These are phyloP conservation scores for Notodonta dromedarius DNA, from an alignment of 2,888 invertebrate genomes.

Conservation along the genomic window DNA sequence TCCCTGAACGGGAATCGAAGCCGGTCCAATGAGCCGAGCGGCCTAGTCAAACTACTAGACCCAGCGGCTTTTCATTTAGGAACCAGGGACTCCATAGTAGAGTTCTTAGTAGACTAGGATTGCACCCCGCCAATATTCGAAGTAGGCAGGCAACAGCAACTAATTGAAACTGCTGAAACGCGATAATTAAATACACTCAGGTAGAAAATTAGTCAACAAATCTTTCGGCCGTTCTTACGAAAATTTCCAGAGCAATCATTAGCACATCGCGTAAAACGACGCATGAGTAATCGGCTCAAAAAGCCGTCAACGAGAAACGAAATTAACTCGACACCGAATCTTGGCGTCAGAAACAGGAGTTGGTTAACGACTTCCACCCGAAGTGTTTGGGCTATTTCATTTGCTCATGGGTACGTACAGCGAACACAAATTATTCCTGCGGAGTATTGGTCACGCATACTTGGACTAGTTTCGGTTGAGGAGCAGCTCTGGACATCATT, in stretches of 20 bases:
- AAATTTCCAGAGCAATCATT: conserved; percentile 27
- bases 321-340: conserved; percentile 49
- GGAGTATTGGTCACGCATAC: conserved; percentile 61
- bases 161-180: neutral
- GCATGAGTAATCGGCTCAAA: conserved; percentile 50
- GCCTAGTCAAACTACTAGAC: no score
- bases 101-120: neutral
- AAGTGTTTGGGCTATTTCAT: conserved; percentile 60
- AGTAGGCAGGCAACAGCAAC: neutral
- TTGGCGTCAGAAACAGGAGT: conserved; percentile 52
- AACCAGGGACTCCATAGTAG: no score
- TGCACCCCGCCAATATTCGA: neutral
- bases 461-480: conserved; percentile 56
- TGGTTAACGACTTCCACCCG: conserved; percentile 59
- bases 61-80: no score
- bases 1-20: no score
- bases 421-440: conserved; percentile 65
- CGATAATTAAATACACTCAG: conserved; percentile 1
- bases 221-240: conserved; percentile 7
- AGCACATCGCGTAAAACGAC: conserved; percentile 36
- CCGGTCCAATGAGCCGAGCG: no score
- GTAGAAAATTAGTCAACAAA: conserved; percentile 9
- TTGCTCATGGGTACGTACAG: conserved; percentile 47
- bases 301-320: conserved; percentile 46
- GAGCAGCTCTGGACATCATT: conserved; percentile 55